These are phyloP conservation scores for Sorex maritimensis DNA, from an alignment of 2,797 vertebrate genomes.

Conservation along the genomic window DNA sequence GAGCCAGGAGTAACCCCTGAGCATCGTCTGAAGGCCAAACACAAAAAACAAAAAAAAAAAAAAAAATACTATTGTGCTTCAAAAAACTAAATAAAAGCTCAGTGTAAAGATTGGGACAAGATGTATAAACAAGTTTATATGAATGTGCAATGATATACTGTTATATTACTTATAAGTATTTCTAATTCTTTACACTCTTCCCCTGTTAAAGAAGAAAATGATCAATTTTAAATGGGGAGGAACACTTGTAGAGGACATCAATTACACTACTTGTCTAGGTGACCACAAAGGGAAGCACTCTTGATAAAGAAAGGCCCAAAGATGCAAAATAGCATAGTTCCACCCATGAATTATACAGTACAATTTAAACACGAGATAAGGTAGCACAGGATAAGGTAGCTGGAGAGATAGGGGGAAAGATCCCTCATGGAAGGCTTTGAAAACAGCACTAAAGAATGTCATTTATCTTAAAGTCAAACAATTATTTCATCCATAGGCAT, in stretches of 20 bases:
- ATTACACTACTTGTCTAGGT: not conserved
- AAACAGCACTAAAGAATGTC: not conserved
- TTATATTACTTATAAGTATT: not conserved
- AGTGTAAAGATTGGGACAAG: not conserved
- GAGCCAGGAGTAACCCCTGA: too few species aligned
- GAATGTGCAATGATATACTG: not conserved
- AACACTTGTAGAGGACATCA: not conserved
- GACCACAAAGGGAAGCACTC: conserved; percentile 8
- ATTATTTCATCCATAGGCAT: not conserved
- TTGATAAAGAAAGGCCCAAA: not conserved
- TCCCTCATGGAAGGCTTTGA: not conserved
- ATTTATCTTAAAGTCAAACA: conserved; percentile 50
- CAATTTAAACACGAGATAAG: not conserved
- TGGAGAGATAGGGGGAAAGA: conserved; percentile 1
- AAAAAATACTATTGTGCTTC: too few species aligned
- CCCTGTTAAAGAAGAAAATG: not conserved
- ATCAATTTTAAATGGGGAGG: not conserved
- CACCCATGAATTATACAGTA: not conserved
- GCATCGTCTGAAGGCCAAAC: too few species aligned
- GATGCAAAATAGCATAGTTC: not conserved
- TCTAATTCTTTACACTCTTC: not conserved
- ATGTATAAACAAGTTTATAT: not conserved
- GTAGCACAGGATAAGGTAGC: not conserved
- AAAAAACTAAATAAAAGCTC: not conserved
- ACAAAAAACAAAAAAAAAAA: too few species aligned